Evolutionary conservation across 2,888 invertebrate species (phyloP), one percentile per base, ranked within the genome.

Genomic region (Zygaena filipendulae): DNA sequence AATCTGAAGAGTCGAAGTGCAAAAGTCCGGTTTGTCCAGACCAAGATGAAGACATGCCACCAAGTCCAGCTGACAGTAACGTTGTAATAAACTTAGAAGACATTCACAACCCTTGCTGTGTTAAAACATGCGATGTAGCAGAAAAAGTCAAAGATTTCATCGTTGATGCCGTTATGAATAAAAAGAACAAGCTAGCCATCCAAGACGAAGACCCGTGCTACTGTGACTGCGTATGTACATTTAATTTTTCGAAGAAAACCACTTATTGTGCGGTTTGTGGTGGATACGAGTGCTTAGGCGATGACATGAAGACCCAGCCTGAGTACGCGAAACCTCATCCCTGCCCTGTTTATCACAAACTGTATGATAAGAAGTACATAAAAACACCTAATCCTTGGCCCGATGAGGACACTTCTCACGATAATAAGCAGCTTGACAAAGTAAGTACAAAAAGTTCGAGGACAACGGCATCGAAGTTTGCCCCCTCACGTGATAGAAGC

Each of bases 241-340:
- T 71, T 43, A 64, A 64, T 36, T 64, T 70, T 43, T 40, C 61
- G 1, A 62, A 52, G 11, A 66, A 70, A 36, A 75, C 75, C 2
- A 74, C 72, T 13, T 79, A 77, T 38, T 79, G 79, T 38, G 45
- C 59, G 3, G 58, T 79, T 13, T 79, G 79, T 35, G 74, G 72
- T 8, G 79, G 79, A 1, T 79, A 70, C 30, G 72, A 77, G 46
- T 66, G 66, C 28, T 40, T 71, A 12, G 77, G 77, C 8, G 58
- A 63, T 16, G 75, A 77, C 38, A 59, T 68, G 43, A 51, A 43
- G 35, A 39, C 58, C 30, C 48, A 64, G 39, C 75, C 77, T 2
- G 59, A 52, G 10, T 63, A 52, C 33, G 48, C 49, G 1, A 64
- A 58, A 33, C 75, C 77, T 3, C 67, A 71, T 28, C 77, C 79